A percentile compares a stretch with the other conserved stretches of the same genome.
phyloP scores from a whole-genome alignment of 2,113 vertebrate genomes.

The Elephantulus edwardii region DNA sequence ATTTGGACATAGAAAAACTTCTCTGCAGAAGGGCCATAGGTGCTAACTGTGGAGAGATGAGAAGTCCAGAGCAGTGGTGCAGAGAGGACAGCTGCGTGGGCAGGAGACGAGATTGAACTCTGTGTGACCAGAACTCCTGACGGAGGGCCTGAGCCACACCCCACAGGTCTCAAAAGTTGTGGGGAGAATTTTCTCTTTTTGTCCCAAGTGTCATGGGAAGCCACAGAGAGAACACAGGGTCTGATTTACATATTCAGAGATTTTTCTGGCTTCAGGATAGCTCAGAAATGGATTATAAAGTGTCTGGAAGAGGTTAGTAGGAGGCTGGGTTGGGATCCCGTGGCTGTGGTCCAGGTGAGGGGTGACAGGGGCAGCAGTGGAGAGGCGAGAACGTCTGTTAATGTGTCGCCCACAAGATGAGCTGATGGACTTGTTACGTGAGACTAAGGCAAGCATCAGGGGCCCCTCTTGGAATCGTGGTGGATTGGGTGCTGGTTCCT shows the following conservation, averaged over 20 bases:
- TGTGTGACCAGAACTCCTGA: too few relatives aligned
- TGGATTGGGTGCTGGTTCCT: background rate
- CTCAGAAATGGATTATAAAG: background rate
- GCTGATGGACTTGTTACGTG: background rate
- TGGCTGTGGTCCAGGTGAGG: background rate
- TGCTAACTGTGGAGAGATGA: background rate
- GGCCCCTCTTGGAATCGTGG: accelerated
- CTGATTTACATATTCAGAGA: background rate
- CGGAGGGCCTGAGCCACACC: background rate
- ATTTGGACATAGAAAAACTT: background rate
- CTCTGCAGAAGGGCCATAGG: background rate
- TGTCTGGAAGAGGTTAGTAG: too few relatives aligned
- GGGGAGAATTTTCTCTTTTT: background rate
- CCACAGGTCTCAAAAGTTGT: background rate
- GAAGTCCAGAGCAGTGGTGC: background rate
- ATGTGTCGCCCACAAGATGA: background rate
- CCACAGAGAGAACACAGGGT: background rate
- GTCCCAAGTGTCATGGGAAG: background rate
- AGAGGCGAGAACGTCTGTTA: background rate
- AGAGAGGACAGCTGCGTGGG: background rate
- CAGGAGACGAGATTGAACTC: background rate
- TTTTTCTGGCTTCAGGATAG: background rate
- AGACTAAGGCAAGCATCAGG: background rate
- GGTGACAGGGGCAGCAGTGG: background rate
- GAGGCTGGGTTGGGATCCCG: background rate